Evolutionary conservation across 1,140 invertebrate genomes (phyloP).

Genomic region (Drosophila setifemur): DNA sequence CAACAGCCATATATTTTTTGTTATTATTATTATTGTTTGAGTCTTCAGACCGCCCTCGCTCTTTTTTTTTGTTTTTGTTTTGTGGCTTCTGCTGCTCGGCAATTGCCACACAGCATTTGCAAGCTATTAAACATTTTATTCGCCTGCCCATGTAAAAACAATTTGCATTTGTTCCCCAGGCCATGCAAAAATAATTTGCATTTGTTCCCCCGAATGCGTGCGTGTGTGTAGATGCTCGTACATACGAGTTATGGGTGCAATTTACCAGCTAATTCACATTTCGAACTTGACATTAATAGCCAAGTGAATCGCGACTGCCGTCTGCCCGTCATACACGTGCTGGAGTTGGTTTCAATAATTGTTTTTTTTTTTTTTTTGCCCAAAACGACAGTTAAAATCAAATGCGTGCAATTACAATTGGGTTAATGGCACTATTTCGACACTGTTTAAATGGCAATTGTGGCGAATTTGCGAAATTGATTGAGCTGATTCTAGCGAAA

Average conservation of each 20-base stretch:
- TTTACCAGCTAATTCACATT: conserved; percentile 61
- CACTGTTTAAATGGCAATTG: conserved; percentile 4
- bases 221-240: too few relatives aligned
- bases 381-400: background rate
- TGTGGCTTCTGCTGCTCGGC: conserved; percentile 9
- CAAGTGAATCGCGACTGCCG: conserved; percentile 27
- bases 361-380: too few relatives aligned
- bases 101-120: conserved; percentile 54
- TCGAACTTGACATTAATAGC: conserved; percentile 75
- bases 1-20: conserved; percentile 43
- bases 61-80: conserved; percentile 10
- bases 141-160: conserved; percentile 52
- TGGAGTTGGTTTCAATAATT: conserved; percentile 48
- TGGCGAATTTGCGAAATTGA: conserved; percentile 2
- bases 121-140: conserved; percentile 62
- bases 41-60: conserved; percentile 19
- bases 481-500: too few relatives aligned
- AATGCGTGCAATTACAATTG: conserved; percentile 33
- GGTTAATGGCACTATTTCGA: conserved; percentile 30
- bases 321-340: conserved; percentile 40
- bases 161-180: conserved; percentile 59
- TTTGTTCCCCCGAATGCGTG: conserved; percentile 30
- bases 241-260: conserved; percentile 25
- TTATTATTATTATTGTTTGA: conserved; percentile 13
- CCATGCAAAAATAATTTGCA: conserved; percentile 66